Base-by-base conservation (phyloP, 1,140 invertebrate genomes). In the Goniozus legneri region DNA sequence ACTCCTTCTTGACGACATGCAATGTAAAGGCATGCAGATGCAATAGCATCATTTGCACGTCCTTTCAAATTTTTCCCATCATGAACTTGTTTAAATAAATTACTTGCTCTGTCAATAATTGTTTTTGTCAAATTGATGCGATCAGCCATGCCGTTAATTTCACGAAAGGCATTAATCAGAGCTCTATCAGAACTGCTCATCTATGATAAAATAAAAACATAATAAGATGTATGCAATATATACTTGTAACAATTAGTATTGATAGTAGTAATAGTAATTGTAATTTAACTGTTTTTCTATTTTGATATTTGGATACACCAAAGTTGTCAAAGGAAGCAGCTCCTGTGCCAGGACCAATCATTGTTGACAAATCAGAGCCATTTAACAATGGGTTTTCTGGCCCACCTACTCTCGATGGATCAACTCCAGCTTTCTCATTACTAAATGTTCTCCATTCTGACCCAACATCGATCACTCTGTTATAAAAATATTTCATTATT, bases 381-480 rank as follows among this genome's bases (percentile, higher is more conserved):
- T 92, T 93, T 0, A 99, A 77, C 1, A 99, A 77, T 0, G 92
- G 92, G 80, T 99, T 99, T 81, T 97, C 89, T 3, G 91, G 88
- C 0, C 91, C 91, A 80, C 97, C 97, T 50, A 99, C 97, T 90
- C 97, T 93, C 78, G 93, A 97, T 16, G 96, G 96, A 80, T 99
- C 97, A 2, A 91, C 91, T 6, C 91, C 91, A 49, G 87, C 86
- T 69, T 97, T 97, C 68, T 99, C 97, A 80, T 98, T 99, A 60
- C 92, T 97, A 73, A 99, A 99, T 40, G 97, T 99, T 73, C 97
- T 82, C 97, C 97, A 99, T 76, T 99, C 97, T n/a, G 96, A 98
- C n/a, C 97, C 96, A n/a, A 99, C 97, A 80, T 99, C 97, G 56
- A 99, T 95, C 0, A 99, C 94, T 69, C 95, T 93, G 63, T 18